Evolutionary conservation across 2,797 vertebrate species (phyloP), one percentile per base, ranked within the genome.

Genomic region (Malurus leucopterus): DNA sequence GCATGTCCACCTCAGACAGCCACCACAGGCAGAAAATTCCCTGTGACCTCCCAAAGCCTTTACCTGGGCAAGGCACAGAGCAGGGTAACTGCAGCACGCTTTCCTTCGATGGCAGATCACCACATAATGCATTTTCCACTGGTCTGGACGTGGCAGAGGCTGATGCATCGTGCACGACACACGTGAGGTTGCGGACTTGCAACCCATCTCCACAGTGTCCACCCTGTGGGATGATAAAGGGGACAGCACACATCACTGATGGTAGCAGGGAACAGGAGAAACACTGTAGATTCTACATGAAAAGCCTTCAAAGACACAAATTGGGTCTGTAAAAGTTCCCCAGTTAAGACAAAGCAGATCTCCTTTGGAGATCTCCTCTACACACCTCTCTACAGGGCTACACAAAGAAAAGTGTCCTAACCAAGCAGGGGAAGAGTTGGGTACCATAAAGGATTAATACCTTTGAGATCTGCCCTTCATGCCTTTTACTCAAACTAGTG

Each of bases 201-300:
- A 98, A 64, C 65, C 99, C 99, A 62, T 99, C 98, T 19, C 99
- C 99, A 71, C 99, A 99, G 32, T 98, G 98, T 69, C 98, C 99
- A 38, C 97, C 98, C 99, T 99, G 81, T 0, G 18, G 83, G 73
- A 67, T 3, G 30, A 78, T 0, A 68, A 84, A 89, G 75, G 72
- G 23, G 92, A 94, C 6, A 84, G 30, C 40, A 76, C 29, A n/a
- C 53, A 34, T 75, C 20, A 5, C 8, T 40, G 71, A 65, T 0
- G 1, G 50, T 21, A 79, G 50, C 38, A 84, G 17, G 10, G 11
- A 5, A 70, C 68, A 86, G 50, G 89, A 89, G 51, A 86, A 76
- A 49, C 11, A 34, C 9, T 19, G n/a, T 7, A 74, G 24, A 67
- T 41, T 91, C 26, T 36, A 62, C 4, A 36, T 55, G 21, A 88